Evolutionary conservation across 1,140 invertebrate genomes (phyloP).

Genomic region (Aethina tumida): DNA sequence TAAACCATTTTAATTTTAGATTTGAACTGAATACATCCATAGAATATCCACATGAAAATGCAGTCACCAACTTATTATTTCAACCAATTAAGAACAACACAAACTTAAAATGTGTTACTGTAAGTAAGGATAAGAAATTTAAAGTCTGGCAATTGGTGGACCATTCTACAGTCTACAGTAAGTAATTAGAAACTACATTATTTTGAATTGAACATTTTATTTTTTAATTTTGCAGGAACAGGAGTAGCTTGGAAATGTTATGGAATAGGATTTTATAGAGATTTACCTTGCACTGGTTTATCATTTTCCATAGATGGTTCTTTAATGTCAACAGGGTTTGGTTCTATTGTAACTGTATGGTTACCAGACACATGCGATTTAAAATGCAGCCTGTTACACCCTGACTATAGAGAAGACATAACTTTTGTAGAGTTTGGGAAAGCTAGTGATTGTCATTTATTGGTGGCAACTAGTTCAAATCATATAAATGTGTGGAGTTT

Average conservation of each 20-base stretch:
- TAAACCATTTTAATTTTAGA: slow-evolving; percentile 36
- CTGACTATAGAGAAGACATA: slow-evolving; percentile 32
- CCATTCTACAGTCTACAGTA: slow-evolving; percentile 43
- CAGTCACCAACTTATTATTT: slow-evolving; percentile 51
- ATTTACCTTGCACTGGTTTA: slow-evolving; percentile 44
- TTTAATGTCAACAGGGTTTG: slow-evolving; percentile 60
- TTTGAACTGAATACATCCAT: slow-evolving; percentile 64
- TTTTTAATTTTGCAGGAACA: slow-evolving; percentile 36
- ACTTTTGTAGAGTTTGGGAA: slow-evolving; percentile 51
- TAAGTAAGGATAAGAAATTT: slow-evolving; percentile 58
- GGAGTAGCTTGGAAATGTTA: slow-evolving; percentile 54
- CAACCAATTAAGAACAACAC: slow-evolving; percentile 42
- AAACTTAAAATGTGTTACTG: slow-evolving; percentile 48
- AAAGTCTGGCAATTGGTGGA: slow-evolving; percentile 61
- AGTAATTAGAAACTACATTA: slow-evolving; percentile 14
- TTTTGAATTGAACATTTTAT: slow-evolving; percentile 10
- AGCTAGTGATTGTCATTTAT: slow-evolving; percentile 50
- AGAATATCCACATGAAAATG: slow-evolving; percentile 58
- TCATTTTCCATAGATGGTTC: slow-evolving; percentile 70
- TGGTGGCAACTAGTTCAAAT: slow-evolving; percentile 46
- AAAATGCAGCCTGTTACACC: slow-evolving; percentile 38
- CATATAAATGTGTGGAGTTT: slow-evolving; percentile 63
- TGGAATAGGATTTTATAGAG: slow-evolving; percentile 52
- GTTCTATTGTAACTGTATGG: slow-evolving; percentile 61
- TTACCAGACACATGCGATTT: slow-evolving; percentile 44